A percentile compares a stretch with the other conserved stretches of the same genome.
Evolutionary conservation across 92 coral and sea anemone species (phyloP).

Genomic region (Umimayanthus kanabou): DNA sequence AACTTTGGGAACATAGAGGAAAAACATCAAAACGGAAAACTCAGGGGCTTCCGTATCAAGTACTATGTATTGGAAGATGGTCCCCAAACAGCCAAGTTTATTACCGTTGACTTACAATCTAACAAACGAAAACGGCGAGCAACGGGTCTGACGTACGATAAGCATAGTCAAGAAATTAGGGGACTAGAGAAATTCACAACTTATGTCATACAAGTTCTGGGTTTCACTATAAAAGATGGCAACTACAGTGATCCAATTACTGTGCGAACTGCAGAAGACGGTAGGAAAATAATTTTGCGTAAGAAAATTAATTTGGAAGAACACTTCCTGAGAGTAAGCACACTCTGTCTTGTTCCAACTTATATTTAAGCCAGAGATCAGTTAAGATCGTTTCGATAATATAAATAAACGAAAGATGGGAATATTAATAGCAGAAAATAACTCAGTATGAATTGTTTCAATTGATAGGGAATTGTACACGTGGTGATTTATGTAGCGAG

Average conservation of each 20-base stretch:
- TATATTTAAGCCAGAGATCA: no score
- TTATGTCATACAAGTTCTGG: neutral
- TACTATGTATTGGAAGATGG: neutral
- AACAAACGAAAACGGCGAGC: neutral
- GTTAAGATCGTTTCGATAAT: no score
- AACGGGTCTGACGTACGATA: neutral
- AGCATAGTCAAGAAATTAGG: neutral
- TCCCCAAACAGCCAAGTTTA: neutral
- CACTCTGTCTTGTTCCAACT: no score
- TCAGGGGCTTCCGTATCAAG: conserved; percentile 2
- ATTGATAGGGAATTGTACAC: no score
- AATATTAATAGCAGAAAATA: no score
- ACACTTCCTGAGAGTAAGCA: no score
- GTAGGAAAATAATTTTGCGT: neutral
- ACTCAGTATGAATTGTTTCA: no score
- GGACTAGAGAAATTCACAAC: neutral
- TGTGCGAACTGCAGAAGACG: neutral
- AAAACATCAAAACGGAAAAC: conserved; percentile 2
- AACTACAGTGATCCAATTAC: neutral
- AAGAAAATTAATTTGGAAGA: no score
- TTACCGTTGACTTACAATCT: neutral
- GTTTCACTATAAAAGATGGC: neutral
- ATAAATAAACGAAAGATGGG: no score
- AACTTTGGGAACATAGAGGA: neutral
- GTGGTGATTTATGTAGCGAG: no score